These are phyloP conservation scores for Mormyrus lacerda DNA, from an alignment of 2,113 vertebrate genomes.

Conservation along the genomic window DNA sequence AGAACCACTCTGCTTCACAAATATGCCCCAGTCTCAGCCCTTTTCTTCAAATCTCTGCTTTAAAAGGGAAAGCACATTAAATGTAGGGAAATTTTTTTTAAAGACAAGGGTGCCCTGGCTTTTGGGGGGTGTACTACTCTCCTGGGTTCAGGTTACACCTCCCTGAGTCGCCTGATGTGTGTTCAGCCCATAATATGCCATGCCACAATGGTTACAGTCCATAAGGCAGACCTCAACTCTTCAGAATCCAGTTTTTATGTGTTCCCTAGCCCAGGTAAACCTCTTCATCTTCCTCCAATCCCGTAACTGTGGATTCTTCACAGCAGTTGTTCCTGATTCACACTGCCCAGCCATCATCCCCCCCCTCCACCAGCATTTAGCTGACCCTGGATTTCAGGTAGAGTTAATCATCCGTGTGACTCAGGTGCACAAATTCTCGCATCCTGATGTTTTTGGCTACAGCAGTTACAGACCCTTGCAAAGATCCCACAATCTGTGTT, in stretches of 20 bases:
- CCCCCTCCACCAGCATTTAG: background rate
- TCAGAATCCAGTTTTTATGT: background rate
- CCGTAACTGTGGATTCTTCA: background rate
- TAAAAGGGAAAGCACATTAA: no score
- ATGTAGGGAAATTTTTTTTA: background rate
- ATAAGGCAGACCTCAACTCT: background rate
- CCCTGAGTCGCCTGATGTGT: background rate
- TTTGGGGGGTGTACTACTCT: background rate
- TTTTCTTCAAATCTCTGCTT: no score
- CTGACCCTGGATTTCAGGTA: background rate
- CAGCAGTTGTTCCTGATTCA: background rate
- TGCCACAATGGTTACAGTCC: background rate
- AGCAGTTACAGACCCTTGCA: background rate
- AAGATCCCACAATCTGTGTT: background rate
- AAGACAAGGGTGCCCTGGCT: background rate
- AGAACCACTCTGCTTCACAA: no score
- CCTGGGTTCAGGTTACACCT: background rate
- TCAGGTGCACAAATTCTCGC: background rate
- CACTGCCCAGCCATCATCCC: background rate
- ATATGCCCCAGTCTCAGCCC: no score
- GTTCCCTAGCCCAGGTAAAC: background rate
- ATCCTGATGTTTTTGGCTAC: background rate
- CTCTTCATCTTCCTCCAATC: background rate
- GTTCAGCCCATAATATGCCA: background rate
- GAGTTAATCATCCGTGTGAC: background rate